Conservation (phyloP, 1,140 invertebrate genomes). For the Oncopodura yosiiana region DNA sequence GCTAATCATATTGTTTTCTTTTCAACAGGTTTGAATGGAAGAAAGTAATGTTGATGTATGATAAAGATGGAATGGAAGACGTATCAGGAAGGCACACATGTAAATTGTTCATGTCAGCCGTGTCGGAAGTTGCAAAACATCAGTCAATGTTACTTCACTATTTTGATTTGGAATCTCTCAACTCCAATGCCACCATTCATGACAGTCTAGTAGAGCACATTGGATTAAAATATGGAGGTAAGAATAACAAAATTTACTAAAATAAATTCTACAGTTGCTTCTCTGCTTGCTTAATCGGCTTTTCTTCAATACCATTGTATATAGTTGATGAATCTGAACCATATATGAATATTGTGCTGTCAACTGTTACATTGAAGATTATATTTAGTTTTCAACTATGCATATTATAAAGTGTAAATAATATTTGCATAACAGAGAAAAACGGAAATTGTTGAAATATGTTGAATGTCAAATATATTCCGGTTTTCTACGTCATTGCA, state of each 20-base stretch:
- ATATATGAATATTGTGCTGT: no score
- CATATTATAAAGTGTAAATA: no score
- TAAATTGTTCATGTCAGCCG: conserved; percentile 56
- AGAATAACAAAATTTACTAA: conserved; percentile 29
- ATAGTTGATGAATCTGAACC: no score
- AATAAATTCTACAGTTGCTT: no score
- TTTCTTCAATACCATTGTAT: no score
- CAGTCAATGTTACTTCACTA: conserved; percentile 44
- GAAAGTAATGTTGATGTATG: conserved; percentile 59
- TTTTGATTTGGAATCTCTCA: conserved; percentile 45
- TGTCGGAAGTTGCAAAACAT: conserved; percentile 53
- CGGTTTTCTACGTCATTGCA: no score
- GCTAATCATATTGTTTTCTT: conserved; percentile 12
- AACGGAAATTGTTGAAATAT: no score
- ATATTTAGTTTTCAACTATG: no score
- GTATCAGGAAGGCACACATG: conserved; percentile 56
- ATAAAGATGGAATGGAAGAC: conserved; percentile 53
- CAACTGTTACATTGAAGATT: no score
- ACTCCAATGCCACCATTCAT: conserved; percentile 44
- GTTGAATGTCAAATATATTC: no score
- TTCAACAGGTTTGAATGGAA: conserved; percentile 54
- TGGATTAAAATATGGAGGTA: conserved; percentile 38
- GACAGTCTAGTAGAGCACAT: conserved; percentile 46
- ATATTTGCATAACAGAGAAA: no score
- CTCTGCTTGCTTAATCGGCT: neutral